Evolutionary conservation across 2,113 vertebrate species (phyloP).

Genomic region (Callionymus lyra): DNA sequence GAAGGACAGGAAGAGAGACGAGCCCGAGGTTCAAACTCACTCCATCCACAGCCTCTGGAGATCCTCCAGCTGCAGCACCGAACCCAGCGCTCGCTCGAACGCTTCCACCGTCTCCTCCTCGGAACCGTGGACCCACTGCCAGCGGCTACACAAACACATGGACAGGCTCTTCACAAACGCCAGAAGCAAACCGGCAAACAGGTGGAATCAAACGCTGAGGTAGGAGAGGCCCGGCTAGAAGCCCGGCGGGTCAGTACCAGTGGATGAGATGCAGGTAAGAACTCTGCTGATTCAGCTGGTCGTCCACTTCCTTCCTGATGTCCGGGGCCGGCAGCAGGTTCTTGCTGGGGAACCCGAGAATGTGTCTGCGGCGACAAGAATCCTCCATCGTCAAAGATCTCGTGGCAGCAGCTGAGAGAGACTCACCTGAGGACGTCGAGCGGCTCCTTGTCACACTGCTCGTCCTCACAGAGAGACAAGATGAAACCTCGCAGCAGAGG

Average conservation of each 20-base stretch:
- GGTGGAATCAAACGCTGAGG: too few relatives aligned
- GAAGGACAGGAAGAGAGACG: too few relatives aligned
- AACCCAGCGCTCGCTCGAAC: constrained; percentile 84
- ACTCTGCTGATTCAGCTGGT: constrained; percentile 72
- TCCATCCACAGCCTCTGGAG: constrained; percentile 89
- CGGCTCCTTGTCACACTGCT: constrained; percentile 61
- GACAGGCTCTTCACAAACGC: background rate
- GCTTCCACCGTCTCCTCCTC: constrained; percentile 75
- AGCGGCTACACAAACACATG: constrained; percentile 64
- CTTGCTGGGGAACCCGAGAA: constrained; percentile 77
- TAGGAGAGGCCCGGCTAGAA: too few relatives aligned
- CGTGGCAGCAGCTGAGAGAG: background rate
- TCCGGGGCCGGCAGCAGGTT: constrained; percentile 67
- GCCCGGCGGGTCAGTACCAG: constrained; percentile 62
- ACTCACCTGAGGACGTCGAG: constrained; percentile 78
- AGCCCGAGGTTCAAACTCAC: constrained; percentile 67
- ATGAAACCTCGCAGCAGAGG: constrained; percentile 80
- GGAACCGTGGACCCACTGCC: constrained; percentile 77
- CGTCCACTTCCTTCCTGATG: constrained; percentile 70
- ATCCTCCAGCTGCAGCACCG: constrained; percentile 72
- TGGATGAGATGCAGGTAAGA: constrained; percentile 84
- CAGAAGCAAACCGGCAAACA: too few relatives aligned
- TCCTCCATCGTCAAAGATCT: background rate
- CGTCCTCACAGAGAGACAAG: constrained; percentile 75
- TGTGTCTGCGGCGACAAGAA: constrained; percentile 58